Conservation (phyloP, 1,140 invertebrate genomes). For the Helicoverpa armigera region DNA sequence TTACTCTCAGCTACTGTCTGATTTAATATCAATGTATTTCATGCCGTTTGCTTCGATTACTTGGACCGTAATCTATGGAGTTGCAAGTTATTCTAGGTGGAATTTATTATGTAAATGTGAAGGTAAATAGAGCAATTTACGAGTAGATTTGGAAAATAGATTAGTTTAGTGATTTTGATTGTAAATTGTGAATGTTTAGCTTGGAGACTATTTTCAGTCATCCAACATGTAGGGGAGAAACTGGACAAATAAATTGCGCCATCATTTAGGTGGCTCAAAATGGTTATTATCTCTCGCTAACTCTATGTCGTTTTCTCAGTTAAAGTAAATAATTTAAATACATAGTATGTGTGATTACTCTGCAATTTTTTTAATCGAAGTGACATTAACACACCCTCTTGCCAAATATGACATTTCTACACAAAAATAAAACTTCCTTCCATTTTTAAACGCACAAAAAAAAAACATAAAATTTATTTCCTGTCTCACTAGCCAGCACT, state of each 20-base stretch:
- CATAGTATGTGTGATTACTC: too few relatives aligned
- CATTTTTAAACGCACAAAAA: slow-evolving; percentile 41
- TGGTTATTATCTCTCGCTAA: too few relatives aligned
- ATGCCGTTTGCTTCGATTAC: slow-evolving; percentile 28
- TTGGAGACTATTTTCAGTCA: too few relatives aligned
- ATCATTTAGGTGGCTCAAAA: too few relatives aligned
- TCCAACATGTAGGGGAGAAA: too few relatives aligned
- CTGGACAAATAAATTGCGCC: too few relatives aligned
- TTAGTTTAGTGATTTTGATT: background rate
- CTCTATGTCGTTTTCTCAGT: too few relatives aligned
- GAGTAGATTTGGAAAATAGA: too few relatives aligned
- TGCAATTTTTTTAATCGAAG: background rate
- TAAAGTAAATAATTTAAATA: too few relatives aligned
- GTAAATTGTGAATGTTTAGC: background rate
- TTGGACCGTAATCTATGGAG: background rate
- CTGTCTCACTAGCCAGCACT: slow-evolving; percentile 45
- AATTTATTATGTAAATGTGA: too few relatives aligned
- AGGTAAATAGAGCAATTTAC: too few relatives aligned
- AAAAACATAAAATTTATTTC: slow-evolving; percentile 25
- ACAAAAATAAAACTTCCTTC: slow-evolving; percentile 15
- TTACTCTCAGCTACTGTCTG: slow-evolving; percentile 19
- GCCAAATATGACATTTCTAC: slow-evolving; percentile 30
- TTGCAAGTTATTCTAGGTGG: too few relatives aligned
- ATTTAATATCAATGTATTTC: slow-evolving; percentile 18
- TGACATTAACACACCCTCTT: background rate